Conservation (phyloP, 2,113 vertebrate genomes). For the Crotalus viridis region DNA sequence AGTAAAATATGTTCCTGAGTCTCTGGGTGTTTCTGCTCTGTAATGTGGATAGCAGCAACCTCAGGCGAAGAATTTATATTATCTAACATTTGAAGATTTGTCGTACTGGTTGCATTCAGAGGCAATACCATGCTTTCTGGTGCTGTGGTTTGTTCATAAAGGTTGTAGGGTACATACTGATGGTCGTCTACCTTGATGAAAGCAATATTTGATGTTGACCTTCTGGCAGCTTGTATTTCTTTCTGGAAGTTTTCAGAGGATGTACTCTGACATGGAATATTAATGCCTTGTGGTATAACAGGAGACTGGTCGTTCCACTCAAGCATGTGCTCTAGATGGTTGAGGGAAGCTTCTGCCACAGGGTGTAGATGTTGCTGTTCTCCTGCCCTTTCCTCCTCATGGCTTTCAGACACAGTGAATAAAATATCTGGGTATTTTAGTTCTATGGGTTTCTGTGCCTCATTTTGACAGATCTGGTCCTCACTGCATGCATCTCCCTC, state of each 20-base stretch:
- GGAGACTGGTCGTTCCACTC: neutral
- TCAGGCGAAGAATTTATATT: neutral
- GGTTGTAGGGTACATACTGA: neutral
- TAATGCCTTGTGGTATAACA: neutral
- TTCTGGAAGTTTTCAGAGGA: neutral
- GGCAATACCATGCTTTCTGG: neutral
- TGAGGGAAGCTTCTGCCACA: neutral
- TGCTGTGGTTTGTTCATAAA: neutral
- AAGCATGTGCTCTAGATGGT: neutral
- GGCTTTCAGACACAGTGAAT: neutral
- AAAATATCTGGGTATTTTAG: neutral
- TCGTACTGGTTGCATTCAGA: neutral
- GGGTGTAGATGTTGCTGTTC: neutral
- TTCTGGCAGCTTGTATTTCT: neutral
- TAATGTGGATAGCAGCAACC: neutral
- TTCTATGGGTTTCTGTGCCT: neutral
- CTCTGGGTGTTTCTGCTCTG: neutral
- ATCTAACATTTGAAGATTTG: neutral
- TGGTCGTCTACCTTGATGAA: neutral
- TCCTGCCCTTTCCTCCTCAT: neutral
- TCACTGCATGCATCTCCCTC: neutral
- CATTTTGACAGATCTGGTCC: neutral
- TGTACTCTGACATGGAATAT: neutral
- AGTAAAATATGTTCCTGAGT: neutral
- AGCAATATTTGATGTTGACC: neutral